Evolutionary conservation across 2,797 vertebrate species (phyloP).

Genomic region (Xenops minutus): DNA sequence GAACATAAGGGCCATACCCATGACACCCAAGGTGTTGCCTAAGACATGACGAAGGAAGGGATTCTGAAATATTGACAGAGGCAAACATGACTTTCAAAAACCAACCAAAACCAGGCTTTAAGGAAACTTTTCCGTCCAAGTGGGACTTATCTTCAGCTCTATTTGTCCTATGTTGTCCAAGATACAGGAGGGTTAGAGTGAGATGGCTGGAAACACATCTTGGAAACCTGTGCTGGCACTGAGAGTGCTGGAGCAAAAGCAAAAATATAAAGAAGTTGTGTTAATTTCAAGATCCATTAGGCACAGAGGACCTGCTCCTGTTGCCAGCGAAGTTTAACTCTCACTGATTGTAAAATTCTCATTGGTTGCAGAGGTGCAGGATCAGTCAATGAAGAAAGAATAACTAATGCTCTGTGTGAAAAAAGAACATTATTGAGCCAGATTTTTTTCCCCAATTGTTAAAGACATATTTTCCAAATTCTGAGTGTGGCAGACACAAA

Average conservation of each 20-base stretch:
- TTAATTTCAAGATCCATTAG: slow-evolving; percentile 60
- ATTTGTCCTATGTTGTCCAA: not conserved
- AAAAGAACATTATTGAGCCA: not conserved
- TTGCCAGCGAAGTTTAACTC: not conserved
- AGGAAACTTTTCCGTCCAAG: not conserved
- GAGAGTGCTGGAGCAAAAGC: slow-evolving; percentile 1
- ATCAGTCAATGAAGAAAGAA: not conserved
- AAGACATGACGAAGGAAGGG: not conserved
- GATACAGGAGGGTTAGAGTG: not conserved
- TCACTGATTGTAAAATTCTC: not conserved
- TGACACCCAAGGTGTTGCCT: not conserved
- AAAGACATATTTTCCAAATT: not conserved
- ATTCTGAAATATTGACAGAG: not conserved
- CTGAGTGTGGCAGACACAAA: not conserved
- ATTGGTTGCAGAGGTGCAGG: not conserved
- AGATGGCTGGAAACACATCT: not conserved
- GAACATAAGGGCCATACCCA: not conserved
- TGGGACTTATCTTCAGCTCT: not conserved
- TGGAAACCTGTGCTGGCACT: not conserved
- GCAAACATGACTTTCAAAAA: not conserved
- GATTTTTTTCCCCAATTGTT: not conserved
- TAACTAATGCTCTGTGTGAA: not conserved
- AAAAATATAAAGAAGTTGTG: slow-evolving; percentile 33
- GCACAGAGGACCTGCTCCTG: not conserved
- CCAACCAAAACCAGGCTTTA: not conserved